Conservation (phyloP, 2,888 invertebrate species). For the Melolontha melolontha region DNA sequence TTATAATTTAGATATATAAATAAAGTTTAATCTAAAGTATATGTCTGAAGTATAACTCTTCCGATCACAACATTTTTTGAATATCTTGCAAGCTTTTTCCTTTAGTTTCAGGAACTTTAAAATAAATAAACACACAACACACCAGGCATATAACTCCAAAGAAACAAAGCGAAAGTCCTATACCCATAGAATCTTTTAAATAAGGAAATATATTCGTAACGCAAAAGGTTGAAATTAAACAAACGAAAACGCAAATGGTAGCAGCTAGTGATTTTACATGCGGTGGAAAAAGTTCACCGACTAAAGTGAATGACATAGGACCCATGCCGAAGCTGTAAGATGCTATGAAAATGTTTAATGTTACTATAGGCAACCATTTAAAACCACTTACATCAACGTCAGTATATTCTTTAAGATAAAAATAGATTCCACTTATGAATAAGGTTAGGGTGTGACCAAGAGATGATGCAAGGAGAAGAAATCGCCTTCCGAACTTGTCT, state of each 20-base stretch:
- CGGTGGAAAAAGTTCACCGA: slow-evolving; percentile 83
- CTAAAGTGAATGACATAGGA: slow-evolving; percentile 81
- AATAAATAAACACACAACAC: slow-evolving; percentile 77
- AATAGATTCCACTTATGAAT: slow-evolving; percentile 78
- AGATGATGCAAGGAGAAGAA: slow-evolving; percentile 78
- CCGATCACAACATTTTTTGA: slow-evolving; percentile 1
- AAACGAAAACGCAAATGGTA: slow-evolving; percentile 81
- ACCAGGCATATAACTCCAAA: slow-evolving; percentile 73
- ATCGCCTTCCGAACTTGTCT: slow-evolving; percentile 79
- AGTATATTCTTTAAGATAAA: slow-evolving; percentile 70
- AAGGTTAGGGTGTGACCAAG: slow-evolving; percentile 74
- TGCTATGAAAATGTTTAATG: slow-evolving; percentile 77
- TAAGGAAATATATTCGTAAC: slow-evolving; percentile 79
- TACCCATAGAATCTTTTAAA: slow-evolving; percentile 70
- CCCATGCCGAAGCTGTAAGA: slow-evolving; percentile 82
- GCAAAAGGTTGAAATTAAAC: slow-evolving; percentile 81
- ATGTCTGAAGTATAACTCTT: too few species aligned
- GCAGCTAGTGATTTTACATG: slow-evolving; percentile 80
- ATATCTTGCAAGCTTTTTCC: slow-evolving; percentile 88
- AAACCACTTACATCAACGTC: slow-evolving; percentile 67
- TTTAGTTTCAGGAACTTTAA: slow-evolving; percentile 85
- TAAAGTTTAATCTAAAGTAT: too few species aligned
- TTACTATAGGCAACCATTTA: slow-evolving; percentile 76
- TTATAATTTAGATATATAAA: too few species aligned
- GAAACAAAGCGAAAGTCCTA: slow-evolving; percentile 78